Base-by-base conservation (phyloP, 2,113 vertebrate genomes). In the Calidris pugnax region DNA sequence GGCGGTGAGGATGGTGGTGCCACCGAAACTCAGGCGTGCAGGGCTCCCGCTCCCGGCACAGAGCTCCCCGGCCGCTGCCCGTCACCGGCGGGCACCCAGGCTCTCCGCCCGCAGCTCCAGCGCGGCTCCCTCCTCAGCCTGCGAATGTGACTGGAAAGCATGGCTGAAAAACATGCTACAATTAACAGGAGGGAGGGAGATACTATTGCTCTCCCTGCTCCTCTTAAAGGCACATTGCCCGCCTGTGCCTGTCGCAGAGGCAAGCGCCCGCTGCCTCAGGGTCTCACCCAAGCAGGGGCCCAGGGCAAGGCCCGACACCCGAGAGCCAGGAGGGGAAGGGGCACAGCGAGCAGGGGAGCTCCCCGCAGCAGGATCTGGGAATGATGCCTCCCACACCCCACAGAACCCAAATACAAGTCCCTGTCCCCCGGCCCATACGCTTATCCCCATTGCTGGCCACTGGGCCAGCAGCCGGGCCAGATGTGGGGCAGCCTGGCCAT, bases 131-230 rank as follows among this genome's bases (percentile, higher is more conserved):
- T 68, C 94, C 76, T 48, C 94, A 87, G 95, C 80, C 94, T 85
- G 97, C 60, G 84, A 97, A 95, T 97, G 97, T 96, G 97, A 97
- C 96, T 97, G 97, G 96, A 95, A 95, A 97, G 97, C 95, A 91
- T 35, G 92, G 96, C 96, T 95, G 97, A 93, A 95, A 87, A 95
- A 96, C 92, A 97, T 81, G 90, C 86, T 94, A 97, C 96, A 97
- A 97, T 97, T 96, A 97, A 95, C 95, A 53, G 92, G 96, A 95
- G 97, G 97, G 97, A 96, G 97, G 97, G 97, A 93, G 97, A 96
- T 94, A 95, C 88, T 93, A 95, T 74, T 85, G 96, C 97, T 97
- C 95, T 94, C 95, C 95, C 95, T 90, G 96, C 97, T 93, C 84
- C 83, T 97, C 97, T 97, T 97, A 97, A 97, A 97, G 97, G 97